Evolutionary conservation across 2,797 vertebrate genomes (phyloP).

Genomic region (Leptatherina wallacei): DNA sequence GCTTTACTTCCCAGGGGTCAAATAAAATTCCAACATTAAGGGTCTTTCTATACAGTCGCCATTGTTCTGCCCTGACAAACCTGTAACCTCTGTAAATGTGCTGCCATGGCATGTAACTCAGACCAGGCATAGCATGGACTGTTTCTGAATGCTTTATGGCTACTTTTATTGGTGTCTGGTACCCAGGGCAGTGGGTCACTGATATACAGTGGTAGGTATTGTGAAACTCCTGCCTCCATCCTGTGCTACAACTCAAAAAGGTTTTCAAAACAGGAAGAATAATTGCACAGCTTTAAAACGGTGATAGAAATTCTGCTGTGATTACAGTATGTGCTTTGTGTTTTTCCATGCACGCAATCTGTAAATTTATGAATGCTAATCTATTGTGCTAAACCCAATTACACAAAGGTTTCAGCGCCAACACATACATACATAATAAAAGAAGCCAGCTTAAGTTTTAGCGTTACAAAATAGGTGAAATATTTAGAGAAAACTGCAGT

Average conservation of each 20-base stretch:
- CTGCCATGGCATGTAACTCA: constrained; percentile 46
- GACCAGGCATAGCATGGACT: constrained; percentile 32
- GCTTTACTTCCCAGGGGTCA: constrained; percentile 50
- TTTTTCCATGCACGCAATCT: not conserved
- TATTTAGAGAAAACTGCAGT: not conserved
- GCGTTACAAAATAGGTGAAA: not conserved
- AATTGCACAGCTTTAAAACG: not conserved
- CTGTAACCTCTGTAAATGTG: constrained; percentile 48
- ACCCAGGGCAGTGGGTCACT: constrained; percentile 53
- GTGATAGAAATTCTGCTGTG: not conserved
- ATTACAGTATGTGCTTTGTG: not conserved
- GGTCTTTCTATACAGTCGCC: constrained; percentile 62
- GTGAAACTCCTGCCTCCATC: constrained; percentile 9
- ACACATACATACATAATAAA: not conserved
- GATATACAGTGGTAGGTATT: constrained; percentile 47
- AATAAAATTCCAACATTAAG: constrained; percentile 60
- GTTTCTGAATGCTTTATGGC: constrained; percentile 54
- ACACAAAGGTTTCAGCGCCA: not conserved
- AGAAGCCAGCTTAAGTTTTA: accelerated
- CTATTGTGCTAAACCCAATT: not conserved
- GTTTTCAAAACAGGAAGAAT: not conserved
- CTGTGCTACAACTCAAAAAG: not conserved
- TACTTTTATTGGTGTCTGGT: constrained; percentile 61
- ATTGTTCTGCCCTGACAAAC: constrained; percentile 65
- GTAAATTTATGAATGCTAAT: not conserved